Conservation (phyloP, 1,140 invertebrate genomes). For the Drosophila nebulosa region DNA sequence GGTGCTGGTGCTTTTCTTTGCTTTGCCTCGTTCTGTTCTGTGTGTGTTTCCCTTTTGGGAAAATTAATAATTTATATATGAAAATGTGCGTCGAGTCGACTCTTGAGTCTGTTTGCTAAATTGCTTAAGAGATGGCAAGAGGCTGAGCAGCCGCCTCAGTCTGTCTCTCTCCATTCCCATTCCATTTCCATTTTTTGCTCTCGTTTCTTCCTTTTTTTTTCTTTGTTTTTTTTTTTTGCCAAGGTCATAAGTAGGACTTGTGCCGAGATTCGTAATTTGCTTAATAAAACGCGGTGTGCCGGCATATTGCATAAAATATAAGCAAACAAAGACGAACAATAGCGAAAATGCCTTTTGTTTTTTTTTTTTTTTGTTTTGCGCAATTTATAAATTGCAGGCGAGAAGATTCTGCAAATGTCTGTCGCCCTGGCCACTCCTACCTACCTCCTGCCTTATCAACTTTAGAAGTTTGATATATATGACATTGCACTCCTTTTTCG, state of each 20-base stretch:
- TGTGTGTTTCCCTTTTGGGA: slow-evolving; percentile 31
- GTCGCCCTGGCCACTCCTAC: slow-evolving; percentile 35
- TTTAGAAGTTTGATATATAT: slow-evolving; percentile 22
- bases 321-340: slow-evolving; percentile 17
- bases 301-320: slow-evolving; percentile 78
- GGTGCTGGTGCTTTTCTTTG: slow-evolving; percentile 14
- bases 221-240: slow-evolving; percentile 39
- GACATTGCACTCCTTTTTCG: slow-evolving; percentile 25
- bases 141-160: slow-evolving; percentile 36
- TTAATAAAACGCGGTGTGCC: slow-evolving; percentile 71
- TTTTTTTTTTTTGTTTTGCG: slow-evolving; percentile 19
- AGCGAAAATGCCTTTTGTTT: slow-evolving; percentile 44
- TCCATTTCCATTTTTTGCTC: neutral
- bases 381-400: slow-evolving; percentile 69
- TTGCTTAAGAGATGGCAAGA: slow-evolving; percentile 67
- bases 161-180: too few relatives aligned
- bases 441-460: neutral
- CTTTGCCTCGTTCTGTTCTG: slow-evolving; percentile 10
- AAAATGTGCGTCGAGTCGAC: slow-evolving; percentile 73
- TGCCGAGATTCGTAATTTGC: slow-evolving; percentile 71
- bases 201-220: neutral
- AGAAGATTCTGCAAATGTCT: slow-evolving; percentile 10
- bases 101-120: slow-evolving; percentile 70
- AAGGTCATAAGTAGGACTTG: slow-evolving; percentile 76
- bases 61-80: slow-evolving; percentile 80